phyloP scores from a whole-genome alignment of 1,140 invertebrate species.

The Drosophila dunni region DNA sequence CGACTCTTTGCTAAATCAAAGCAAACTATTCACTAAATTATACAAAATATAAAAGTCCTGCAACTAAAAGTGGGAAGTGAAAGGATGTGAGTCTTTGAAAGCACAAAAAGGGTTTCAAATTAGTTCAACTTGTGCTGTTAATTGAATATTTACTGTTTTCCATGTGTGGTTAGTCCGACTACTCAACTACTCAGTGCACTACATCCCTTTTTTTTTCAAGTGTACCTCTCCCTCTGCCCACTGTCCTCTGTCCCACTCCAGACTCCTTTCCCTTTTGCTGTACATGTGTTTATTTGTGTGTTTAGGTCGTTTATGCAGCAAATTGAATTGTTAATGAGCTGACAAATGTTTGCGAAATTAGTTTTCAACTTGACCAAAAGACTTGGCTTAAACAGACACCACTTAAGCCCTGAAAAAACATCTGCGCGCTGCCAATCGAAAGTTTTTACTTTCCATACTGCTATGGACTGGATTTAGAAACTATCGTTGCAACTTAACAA shows the following conservation, averaged over 20 bases:
- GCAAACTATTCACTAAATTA: slow-evolving; percentile 43
- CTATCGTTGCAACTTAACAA: no score
- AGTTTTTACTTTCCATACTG: no score
- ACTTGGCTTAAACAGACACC: background rate
- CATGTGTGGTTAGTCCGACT: slow-evolving; percentile 38
- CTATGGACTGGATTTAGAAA: no score
- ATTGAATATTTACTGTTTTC: slow-evolving; percentile 79
- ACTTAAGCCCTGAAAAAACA: background rate
- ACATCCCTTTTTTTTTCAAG: background rate
- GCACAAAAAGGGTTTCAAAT: slow-evolving; percentile 55
- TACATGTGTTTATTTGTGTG: slow-evolving; percentile 54
- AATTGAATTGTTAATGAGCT: slow-evolving; percentile 83
- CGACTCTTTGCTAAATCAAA: slow-evolving; percentile 50
- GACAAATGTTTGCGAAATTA: slow-evolving; percentile 75
- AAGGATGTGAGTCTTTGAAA: background rate
- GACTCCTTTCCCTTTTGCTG: background rate
- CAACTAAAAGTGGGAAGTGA: background rate
- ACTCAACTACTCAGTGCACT: slow-evolving; percentile 40
- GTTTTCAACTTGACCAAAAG: slow-evolving; percentile 37
- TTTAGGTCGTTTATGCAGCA: slow-evolving; percentile 80
- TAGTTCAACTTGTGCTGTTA: slow-evolving; percentile 64
- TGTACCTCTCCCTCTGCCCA: background rate
- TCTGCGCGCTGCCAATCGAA: background rate
- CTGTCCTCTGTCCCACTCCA: background rate
- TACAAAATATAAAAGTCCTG: slow-evolving; percentile 6